Conservation (phyloP, 1,140 invertebrate species). For the Pteromalus puparum region DNA sequence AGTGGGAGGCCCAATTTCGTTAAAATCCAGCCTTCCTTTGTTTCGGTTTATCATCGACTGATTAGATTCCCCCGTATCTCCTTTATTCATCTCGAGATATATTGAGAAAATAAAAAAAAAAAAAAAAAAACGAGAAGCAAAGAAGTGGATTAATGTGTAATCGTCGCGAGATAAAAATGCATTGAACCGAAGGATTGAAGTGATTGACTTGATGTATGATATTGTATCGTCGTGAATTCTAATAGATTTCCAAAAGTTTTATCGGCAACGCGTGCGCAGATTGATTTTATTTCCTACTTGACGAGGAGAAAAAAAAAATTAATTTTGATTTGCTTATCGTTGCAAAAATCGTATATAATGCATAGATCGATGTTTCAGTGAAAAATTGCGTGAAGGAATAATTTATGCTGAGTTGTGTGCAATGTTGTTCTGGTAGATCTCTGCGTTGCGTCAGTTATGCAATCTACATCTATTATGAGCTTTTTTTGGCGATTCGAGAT, state of each 20-base stretch:
- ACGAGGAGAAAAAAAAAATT: too few species aligned
- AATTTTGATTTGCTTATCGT: too few species aligned
- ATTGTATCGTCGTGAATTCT: neutral
- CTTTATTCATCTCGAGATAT: neutral
- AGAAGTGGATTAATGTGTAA: slow-evolving; percentile 1
- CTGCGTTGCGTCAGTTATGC: too few species aligned
- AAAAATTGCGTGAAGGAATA: too few species aligned
- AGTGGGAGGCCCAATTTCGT: neutral
- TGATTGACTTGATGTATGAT: neutral
- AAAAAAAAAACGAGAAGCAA: neutral
- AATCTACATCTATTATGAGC: too few species aligned
- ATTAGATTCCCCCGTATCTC: neutral
- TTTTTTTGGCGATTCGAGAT: too few species aligned
- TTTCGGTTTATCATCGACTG: neutral
- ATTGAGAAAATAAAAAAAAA: neutral
- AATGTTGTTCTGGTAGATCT: too few species aligned
- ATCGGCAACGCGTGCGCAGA: neutral
- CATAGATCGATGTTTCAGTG: too few species aligned
- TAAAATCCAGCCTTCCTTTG: neutral
- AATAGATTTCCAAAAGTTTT: neutral
- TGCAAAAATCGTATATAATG: too few species aligned
- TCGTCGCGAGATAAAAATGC: neutral
- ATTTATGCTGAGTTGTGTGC: too few species aligned
- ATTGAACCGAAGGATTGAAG: neutral
- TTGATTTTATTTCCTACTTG: too few species aligned